Percentiles rank a stretch among this genome's conserved stretches.
Evolutionary conservation across 2,113 vertebrate genomes (phyloP).

Genomic region (Petromus typicus): DNA sequence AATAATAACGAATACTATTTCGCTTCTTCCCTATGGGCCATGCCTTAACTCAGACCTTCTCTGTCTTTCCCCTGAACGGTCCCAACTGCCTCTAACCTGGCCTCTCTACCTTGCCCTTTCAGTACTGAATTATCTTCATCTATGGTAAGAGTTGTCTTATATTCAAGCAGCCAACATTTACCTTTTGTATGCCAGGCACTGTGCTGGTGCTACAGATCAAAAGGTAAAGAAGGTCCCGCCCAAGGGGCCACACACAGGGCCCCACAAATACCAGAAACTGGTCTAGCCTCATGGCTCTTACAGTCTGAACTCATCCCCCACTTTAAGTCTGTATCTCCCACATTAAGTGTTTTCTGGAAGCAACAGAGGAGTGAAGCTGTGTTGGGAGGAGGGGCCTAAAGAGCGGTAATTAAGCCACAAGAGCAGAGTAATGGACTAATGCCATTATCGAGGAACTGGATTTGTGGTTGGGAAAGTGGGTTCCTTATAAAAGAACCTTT

Average conservation of each 20-base stretch:
- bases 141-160: background rate
- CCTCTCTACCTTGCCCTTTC: background rate
- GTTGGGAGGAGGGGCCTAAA: background rate
- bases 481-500: background rate
- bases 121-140: background rate
- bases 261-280: background rate
- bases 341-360: background rate
- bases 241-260: background rate
- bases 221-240: background rate
- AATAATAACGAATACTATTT: background rate
- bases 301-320: background rate
- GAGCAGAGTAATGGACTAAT: background rate
- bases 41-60: background rate
- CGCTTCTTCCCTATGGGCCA: background rate
- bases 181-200: background rate
- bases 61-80: background rate
- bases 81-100: background rate
- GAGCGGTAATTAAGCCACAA: background rate
- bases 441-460: no score
- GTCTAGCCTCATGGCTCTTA: background rate
- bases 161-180: background rate
- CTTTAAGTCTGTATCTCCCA: background rate
- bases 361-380: background rate
- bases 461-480: background rate
- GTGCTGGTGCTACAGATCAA: background rate